phyloP scores from a whole-genome alignment of 2,888 invertebrate genomes.

The Parthenolecanium corni region DNA sequence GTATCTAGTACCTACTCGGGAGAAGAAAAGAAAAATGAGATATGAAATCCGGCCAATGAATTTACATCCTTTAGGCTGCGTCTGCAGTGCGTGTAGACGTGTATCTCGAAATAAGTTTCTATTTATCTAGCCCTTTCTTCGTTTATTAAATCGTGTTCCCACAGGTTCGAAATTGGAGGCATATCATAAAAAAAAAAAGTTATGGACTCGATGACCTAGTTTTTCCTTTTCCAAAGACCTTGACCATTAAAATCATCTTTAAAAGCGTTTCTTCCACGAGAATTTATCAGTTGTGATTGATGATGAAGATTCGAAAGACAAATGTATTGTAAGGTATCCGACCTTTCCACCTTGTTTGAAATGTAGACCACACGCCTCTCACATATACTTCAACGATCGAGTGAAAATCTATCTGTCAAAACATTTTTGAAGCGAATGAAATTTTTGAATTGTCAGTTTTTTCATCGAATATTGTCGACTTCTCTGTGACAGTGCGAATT shows the following conservation, averaged over 20 bases:
- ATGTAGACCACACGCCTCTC: too few species aligned
- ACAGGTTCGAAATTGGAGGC: conserved; percentile 6
- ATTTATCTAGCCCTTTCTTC: conserved; percentile 3
- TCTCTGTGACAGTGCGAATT: too few species aligned
- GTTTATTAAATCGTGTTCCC: conserved; percentile 16
- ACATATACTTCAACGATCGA: too few species aligned
- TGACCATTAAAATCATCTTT: conserved; percentile 13
- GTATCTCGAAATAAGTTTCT: neutral
- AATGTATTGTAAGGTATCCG: too few species aligned
- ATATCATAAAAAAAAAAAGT: neutral
- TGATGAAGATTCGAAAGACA: neutral
- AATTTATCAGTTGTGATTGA: conserved; percentile 11
- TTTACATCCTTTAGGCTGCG: neutral
- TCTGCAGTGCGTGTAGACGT: neutral
- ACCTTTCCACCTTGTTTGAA: too few species aligned
- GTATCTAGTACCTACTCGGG: too few species aligned
- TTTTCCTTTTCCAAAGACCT: neutral
- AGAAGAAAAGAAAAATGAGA: conserved; percentile 7
- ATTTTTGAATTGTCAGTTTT: too few species aligned
- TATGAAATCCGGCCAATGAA: conserved; percentile 1
- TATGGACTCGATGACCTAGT: conserved; percentile 14
- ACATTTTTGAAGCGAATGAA: too few species aligned
- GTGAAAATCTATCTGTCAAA: too few species aligned
- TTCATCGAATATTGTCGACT: too few species aligned
- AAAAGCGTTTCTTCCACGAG: conserved; percentile 2